Percentiles rank a stretch among this genome's conserved stretches.
phyloP scores from a whole-genome alignment of 2,797 vertebrate species.

The Platalea minor region DNA sequence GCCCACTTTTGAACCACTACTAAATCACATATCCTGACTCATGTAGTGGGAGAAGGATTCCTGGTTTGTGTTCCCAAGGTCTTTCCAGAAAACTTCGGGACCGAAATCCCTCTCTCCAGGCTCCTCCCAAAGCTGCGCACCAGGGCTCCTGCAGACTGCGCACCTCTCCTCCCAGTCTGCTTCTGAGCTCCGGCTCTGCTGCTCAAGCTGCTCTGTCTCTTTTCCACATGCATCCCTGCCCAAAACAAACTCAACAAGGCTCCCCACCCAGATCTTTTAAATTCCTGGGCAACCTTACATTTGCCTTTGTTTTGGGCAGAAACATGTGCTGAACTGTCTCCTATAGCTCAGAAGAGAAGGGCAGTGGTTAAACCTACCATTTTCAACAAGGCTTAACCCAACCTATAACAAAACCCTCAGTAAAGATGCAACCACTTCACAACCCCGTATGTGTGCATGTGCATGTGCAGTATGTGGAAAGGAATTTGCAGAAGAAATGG shows the following conservation, averaged over 20 bases:
- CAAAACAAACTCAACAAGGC: conserved; percentile 32
- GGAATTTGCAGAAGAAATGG: neutral
- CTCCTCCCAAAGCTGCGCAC: neutral
- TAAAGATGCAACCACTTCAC: conserved; percentile 12
- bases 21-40: neutral
- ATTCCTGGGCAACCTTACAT: conserved; percentile 53
- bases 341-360: neutral
- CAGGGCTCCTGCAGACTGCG: neutral
- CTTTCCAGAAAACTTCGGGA: neutral
- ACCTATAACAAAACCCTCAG: neutral
- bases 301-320: conserved; percentile 57
- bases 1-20: neutral
- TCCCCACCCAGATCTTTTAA: conserved; percentile 62
- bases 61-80: neutral
- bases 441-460: neutral
- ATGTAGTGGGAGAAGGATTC: neutral
- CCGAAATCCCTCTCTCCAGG: neutral
- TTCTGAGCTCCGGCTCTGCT: neutral
- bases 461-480: neutral
- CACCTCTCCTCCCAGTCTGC: neutral
- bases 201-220: neutral
- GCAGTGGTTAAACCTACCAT: neutral
- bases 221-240: conserved; percentile 17
- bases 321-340: conserved; percentile 50
- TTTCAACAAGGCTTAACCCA: conserved; percentile 4